Base-by-base conservation (phyloP, 2,113 vertebrate genomes). In the Callionymus lyra region DNA sequence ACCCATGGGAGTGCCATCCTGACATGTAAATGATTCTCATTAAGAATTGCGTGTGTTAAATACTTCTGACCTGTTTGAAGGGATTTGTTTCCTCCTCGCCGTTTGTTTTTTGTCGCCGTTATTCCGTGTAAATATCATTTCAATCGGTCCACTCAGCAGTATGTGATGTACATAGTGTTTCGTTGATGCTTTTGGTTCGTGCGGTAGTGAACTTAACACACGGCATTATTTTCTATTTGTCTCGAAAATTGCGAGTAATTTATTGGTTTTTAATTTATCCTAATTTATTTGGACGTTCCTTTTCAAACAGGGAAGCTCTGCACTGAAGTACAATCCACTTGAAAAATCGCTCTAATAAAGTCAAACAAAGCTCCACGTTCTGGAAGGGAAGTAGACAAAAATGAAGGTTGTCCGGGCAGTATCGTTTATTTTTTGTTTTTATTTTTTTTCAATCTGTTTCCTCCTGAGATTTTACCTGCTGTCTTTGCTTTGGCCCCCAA, bases 211-310 rank as follows among this genome's bases (percentile, higher is more conserved):
- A 49, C 57, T 52, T 64, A 55, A 73, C 47, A 60, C 39, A 72
- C 62, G 63, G 65, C 69, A 68, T 66, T 41, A 12, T n/a, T 41
- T 41, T 41, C n/a, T 13, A 6, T 18, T 90, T 42, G 90, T 94
- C 90, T 90, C 90, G 86, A 93, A 88, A 84, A 92, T 89, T 89
- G 93, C 93, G 88, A 91, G 90, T 97, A 93, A 96, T 95, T 97
- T 96, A 96, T 97, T 94, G 89, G 87, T 94, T 94, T 95, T 94
- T 95, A 95, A 94, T 96, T 96, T 96, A 95, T 94, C 91, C 88
- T 93, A 95, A 96, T 95, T 94, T 94, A 96, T 96, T 97, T 91
- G 86, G n/a, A 90, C 90, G 88, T 89, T 91, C 84, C 48, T 60
- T 66, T 65, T 62, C 59, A 71, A 70, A 71, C 70, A 66, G 59